These are phyloP conservation scores for Phalloptychus januarius DNA, from an alignment of 2,797 vertebrate species.

Conservation along the genomic window DNA sequence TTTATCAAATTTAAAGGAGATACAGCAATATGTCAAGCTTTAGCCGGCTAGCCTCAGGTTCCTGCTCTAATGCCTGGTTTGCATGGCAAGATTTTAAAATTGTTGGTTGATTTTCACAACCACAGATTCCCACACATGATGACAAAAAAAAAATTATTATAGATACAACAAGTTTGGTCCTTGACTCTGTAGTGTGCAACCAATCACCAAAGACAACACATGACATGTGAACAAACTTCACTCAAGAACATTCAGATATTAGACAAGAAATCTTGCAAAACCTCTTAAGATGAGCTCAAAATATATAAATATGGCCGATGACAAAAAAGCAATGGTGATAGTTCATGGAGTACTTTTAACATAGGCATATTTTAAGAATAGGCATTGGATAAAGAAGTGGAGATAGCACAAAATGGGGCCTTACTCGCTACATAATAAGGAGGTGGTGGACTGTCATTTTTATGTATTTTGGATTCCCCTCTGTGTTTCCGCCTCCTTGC, in stretches of 20 bases:
- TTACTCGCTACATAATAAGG: not conserved
- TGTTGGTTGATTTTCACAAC: no score
- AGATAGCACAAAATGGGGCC: not conserved
- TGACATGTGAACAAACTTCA: not conserved
- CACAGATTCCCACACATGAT: no score
- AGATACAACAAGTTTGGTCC: not conserved
- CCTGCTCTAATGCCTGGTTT: not conserved
- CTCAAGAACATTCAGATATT: not conserved
- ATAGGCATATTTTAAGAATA: not conserved
- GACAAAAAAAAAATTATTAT: not conserved
- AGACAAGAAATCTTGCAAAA: not conserved
- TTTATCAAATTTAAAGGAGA: not conserved
- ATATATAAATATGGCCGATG: not conserved
- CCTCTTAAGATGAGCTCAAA: not conserved
- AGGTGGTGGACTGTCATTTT: no score
- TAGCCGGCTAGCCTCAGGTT: not conserved
- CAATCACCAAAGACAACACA: not conserved
- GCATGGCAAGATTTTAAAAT: no score
- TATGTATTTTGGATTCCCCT: not conserved
- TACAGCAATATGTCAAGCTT: not conserved
- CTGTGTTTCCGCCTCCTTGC: not conserved
- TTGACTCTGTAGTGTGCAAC: not conserved
- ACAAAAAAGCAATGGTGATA: not conserved
- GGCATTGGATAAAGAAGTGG: not conserved
- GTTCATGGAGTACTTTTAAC: not conserved